These are phyloP conservation scores for Forbesichthys papilliferus DNA, from an alignment of 2,113 vertebrate genomes.

Conservation along the genomic window DNA sequence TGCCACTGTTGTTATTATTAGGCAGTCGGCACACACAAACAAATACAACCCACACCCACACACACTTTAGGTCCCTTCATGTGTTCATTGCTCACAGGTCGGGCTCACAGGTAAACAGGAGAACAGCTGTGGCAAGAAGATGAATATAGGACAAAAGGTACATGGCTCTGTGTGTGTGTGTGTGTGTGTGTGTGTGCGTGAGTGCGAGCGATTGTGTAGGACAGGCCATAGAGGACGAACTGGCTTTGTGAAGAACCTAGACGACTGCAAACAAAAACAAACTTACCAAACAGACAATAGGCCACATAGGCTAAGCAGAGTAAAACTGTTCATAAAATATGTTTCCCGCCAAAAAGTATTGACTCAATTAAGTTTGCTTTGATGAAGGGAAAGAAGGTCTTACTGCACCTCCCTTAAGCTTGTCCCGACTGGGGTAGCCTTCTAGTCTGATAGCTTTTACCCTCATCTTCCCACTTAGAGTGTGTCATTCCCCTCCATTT, in stretches of 20 bases:
- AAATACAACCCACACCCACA: neutral
- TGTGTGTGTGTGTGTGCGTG: neutral
- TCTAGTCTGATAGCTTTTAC: slow-evolving; percentile 35
- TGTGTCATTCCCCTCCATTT: slow-evolving; percentile 13
- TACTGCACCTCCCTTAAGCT: slow-evolving; percentile 35
- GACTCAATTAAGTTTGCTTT: no score
- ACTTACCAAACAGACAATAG: neutral
- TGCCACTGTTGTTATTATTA: slow-evolving; percentile 26
- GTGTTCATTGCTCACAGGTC: slow-evolving; percentile 42
- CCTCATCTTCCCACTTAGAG: neutral
- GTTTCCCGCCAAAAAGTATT: no score
- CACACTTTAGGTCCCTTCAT: slow-evolving; percentile 50
- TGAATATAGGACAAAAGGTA: slow-evolving; percentile 26
- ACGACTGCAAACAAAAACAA: neutral
- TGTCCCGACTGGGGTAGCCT: slow-evolving; percentile 34
- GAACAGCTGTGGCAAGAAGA: slow-evolving; percentile 24
- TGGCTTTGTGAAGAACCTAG: neutral
- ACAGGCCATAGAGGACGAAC: neutral
- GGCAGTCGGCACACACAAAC: neutral
- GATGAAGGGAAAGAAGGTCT: neutral
- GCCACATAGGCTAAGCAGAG: neutral
- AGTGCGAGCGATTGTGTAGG: neutral
- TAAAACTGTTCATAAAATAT: no score
- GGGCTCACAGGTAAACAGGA: slow-evolving; percentile 48
- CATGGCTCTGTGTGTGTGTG: neutral